phyloP scores from a whole-genome alignment of 2,797 vertebrate genomes.

The Megaceryle alcyon region DNA sequence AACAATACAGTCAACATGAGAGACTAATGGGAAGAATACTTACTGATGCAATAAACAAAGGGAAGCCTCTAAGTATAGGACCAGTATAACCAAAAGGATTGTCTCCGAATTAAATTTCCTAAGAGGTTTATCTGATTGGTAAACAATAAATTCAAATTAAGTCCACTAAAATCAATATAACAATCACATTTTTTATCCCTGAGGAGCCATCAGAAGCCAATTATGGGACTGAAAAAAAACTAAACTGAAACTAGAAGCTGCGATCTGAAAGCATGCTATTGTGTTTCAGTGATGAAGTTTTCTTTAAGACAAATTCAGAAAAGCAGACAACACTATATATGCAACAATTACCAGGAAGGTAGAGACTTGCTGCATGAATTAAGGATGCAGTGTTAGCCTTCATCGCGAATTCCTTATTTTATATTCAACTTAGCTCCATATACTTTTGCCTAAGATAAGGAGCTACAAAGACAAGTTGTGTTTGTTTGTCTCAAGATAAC shows the following conservation, averaged over 20 bases:
- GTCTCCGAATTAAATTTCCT: slow-evolving; percentile 39
- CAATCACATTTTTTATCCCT: not conserved
- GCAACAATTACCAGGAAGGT: not conserved
- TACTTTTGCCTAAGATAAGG: not conserved
- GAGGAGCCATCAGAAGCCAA: not conserved
- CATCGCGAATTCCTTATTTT: not conserved
- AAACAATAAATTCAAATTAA: slow-evolving; percentile 66
- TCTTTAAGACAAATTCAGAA: not conserved
- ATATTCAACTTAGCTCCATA: not conserved
- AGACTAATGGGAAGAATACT: not conserved
- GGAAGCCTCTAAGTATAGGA: not conserved
- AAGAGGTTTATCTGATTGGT: slow-evolving; percentile 38
- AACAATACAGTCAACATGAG: not conserved
- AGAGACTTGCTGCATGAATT: not conserved
- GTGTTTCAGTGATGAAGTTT: not conserved
- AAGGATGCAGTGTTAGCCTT: not conserved
- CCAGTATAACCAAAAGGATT: slow-evolving; percentile 1
- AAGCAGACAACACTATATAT: not conserved
- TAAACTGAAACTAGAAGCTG: not conserved
- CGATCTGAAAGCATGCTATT: not conserved
- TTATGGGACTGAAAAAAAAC: slow-evolving; percentile 23
- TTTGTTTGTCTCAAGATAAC: slow-evolving; percentile 10
- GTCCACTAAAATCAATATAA: slow-evolving; percentile 43
- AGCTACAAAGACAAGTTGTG: not conserved
- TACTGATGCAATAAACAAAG: not conserved